Evolutionary conservation across 1,140 invertebrate genomes (phyloP).

Genomic region (Drosophila seguyi): DNA sequence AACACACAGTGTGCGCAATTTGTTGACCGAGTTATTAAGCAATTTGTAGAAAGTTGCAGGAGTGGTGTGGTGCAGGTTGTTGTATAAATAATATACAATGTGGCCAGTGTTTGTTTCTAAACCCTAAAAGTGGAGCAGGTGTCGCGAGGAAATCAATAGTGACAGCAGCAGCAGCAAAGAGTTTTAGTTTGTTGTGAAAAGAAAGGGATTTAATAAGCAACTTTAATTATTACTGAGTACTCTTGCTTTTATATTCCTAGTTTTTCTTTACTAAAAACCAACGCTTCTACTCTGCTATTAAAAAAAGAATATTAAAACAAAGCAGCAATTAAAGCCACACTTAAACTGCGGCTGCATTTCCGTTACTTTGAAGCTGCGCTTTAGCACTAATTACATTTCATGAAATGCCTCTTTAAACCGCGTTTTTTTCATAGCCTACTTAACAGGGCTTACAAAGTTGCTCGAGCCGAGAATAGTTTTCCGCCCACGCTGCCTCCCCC

Average conservation of each 20-base stretch:
- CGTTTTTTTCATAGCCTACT: conserved; percentile 72
- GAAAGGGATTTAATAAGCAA: no score
- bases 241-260: background rate
- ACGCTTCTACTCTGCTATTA: background rate
- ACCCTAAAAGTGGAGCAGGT: conserved; percentile 36
- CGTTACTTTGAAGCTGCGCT: conserved; percentile 37
- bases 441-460: conserved; percentile 64
- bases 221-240: no score
- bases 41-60: conserved; percentile 43
- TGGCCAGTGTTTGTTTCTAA: background rate
- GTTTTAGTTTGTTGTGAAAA: no score
- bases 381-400: conserved; percentile 68
- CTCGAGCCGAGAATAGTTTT: conserved; percentile 43
- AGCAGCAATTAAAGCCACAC: conserved; percentile 18
- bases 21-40: conserved; percentile 51
- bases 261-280: no score
- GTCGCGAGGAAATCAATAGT: conserved; percentile 34
- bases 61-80: conserved; percentile 10
- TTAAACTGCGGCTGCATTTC: conserved; percentile 13
- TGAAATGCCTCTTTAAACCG: conserved; percentile 41
- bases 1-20: conserved; percentile 49
- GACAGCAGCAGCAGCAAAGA: background rate
- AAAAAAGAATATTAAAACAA: background rate
- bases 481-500: no score
- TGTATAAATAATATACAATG: conserved; percentile 43